Conservation (phyloP, 2,113 vertebrate genomes). For the Puffinus mauretanicus region DNA sequence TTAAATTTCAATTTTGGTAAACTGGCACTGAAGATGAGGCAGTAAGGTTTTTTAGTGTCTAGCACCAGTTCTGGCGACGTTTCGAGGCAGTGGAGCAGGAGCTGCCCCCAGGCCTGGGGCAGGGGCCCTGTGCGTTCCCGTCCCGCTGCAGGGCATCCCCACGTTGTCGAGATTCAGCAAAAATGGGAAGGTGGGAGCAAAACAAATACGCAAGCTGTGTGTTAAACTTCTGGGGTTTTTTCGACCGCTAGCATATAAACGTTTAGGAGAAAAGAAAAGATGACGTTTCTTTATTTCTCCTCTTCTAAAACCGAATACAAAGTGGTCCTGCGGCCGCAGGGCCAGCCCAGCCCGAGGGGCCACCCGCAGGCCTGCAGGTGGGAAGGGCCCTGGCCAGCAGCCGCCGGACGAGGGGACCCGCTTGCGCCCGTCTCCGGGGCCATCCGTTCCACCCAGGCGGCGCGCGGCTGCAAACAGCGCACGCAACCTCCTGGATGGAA, state of each 20-base stretch:
- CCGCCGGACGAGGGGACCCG: rapidly evolving
- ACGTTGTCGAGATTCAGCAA: rapidly evolving
- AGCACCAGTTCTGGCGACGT: rapidly evolving
- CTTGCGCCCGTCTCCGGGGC: rapidly evolving
- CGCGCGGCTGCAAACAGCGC: rapidly evolving
- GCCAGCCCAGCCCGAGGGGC: neutral
- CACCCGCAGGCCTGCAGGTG: rapidly evolving
- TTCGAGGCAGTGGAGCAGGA: neutral
- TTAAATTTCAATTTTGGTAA: neutral
- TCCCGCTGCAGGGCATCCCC: rapidly evolving
- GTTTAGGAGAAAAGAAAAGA: neutral
- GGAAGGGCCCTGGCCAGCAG: rapidly evolving
- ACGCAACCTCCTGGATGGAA: neutral
- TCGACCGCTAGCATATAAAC: rapidly evolving
- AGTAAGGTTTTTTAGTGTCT: neutral
- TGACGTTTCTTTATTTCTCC: rapidly evolving
- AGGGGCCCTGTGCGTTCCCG: rapidly evolving
- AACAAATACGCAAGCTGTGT: rapidly evolving
- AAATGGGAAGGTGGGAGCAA: rapidly evolving
- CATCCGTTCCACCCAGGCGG: neutral
- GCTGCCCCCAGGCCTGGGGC: neutral
- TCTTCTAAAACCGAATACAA: neutral
- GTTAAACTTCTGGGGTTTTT: neutral
- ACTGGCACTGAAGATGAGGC: neutral
- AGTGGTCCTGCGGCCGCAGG: rapidly evolving